Evolutionary conservation across 2,888 invertebrate species (phyloP).

Genomic region (Tuberolachnus salignus): DNA sequence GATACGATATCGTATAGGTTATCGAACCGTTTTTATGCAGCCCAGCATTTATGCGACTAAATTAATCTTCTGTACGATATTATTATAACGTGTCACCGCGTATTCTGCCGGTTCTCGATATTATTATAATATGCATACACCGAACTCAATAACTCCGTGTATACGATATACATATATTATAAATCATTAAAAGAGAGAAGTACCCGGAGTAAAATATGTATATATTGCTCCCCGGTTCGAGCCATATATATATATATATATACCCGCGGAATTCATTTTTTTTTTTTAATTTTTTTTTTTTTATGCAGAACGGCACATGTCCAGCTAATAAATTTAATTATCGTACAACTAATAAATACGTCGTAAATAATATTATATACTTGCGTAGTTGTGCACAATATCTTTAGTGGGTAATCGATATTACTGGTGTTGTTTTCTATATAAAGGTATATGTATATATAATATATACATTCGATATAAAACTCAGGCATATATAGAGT

Average conservation of each 20-base stretch:
- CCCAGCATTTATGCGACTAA: too few species aligned
- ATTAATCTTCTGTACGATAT: slow-evolving; percentile 23
- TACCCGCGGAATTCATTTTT: not conserved
- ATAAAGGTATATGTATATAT: not conserved
- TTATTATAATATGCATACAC: too few species aligned
- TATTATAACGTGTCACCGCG: not conserved
- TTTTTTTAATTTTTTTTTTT: too few species aligned
- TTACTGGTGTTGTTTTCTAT: slow-evolving; percentile 6
- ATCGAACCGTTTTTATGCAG: too few species aligned
- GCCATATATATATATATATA: too few species aligned
- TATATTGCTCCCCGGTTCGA: not conserved
- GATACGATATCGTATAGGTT: too few species aligned
- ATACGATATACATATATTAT: slow-evolving; percentile 17
- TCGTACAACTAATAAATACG: slow-evolving; percentile 35
- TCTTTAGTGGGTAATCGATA: not conserved
- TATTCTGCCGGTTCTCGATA: slow-evolving; percentile 5
- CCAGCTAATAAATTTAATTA: slow-evolving; percentile 50
- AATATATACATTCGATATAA: too few species aligned
- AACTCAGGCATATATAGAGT: too few species aligned
- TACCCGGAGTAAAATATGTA: too few species aligned
- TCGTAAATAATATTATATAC: too few species aligned
- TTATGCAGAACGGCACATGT: slow-evolving; percentile 27
- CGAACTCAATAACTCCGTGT: not conserved
- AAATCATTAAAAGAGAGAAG: slow-evolving; percentile 37
- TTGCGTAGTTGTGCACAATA: not conserved